Evolutionary conservation across 1,140 invertebrate genomes (phyloP).

Genomic region (Stegodyphus dumicola): DNA sequence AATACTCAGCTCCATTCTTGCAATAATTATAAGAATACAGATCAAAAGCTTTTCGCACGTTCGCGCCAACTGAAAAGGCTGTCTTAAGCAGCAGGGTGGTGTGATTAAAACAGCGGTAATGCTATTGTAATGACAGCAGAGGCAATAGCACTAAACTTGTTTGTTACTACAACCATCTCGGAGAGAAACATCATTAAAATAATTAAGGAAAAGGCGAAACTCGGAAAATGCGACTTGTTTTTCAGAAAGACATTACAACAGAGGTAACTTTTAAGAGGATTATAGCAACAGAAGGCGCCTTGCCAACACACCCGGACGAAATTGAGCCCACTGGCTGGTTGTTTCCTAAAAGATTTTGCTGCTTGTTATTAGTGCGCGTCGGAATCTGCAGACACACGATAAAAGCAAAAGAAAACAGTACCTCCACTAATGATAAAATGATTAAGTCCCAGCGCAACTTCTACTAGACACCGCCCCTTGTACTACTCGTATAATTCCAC

Average conservation of each 20-base stretch:
- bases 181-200: slow-evolving; percentile 59
- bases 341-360: slow-evolving; percentile 53
- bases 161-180: slow-evolving; percentile 31
- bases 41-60: slow-evolving; percentile 57
- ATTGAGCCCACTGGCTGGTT: slow-evolving; percentile 25
- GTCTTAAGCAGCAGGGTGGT: slow-evolving; percentile 22
- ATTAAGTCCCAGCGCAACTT: slow-evolving; percentile 53
- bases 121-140: slow-evolving; percentile 55
- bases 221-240: slow-evolving; percentile 56
- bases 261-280: slow-evolving; percentile 58
- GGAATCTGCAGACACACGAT: slow-evolving; percentile 2
- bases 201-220: slow-evolving; percentile 61
- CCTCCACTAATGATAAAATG: slow-evolving; percentile 59
- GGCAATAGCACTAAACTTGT: slow-evolving; percentile 59
- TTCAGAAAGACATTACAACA: slow-evolving; percentile 59
- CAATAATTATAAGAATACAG: slow-evolving; percentile 57
- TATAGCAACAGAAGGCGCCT: slow-evolving; percentile 39
- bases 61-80: slow-evolving; percentile 35
- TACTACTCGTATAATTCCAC: slow-evolving; percentile 30
- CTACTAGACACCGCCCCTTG: slow-evolving; percentile 24
- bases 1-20: slow-evolving; percentile 25
- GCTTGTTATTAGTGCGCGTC: slow-evolving; percentile 37
- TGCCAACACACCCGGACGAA: slow-evolving; percentile 42
- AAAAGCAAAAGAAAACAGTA: slow-evolving; percentile 41
- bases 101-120: slow-evolving; percentile 60